Evolutionary conservation across 2,888 invertebrate species (phyloP).

Genomic region (Aproaerema taeniolella): DNA sequence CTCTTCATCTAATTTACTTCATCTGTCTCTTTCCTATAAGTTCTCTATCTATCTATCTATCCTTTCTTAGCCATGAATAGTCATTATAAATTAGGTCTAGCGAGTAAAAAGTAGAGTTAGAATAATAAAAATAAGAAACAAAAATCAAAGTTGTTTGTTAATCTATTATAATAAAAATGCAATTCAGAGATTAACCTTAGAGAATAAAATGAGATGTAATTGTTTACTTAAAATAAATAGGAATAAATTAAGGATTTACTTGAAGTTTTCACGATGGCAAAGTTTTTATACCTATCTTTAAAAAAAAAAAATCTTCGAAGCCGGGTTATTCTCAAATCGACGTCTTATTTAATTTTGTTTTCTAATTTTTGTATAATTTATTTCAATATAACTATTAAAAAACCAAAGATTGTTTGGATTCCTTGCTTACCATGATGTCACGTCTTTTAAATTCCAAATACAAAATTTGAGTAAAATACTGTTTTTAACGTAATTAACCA

Average conservation of each 20-base stretch:
- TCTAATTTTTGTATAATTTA: constrained; percentile 32
- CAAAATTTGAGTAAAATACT: constrained; percentile 18
- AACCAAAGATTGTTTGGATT: constrained; percentile 38
- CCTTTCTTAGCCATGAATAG: constrained; percentile 59
- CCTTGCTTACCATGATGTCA: constrained; percentile 17
- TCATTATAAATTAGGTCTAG: constrained; percentile 57
- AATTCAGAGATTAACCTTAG: constrained; percentile 74
- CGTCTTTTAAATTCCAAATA: constrained; percentile 2
- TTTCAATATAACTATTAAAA: constrained; percentile 36
- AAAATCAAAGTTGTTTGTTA: constrained; percentile 72
- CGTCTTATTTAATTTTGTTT: constrained; percentile 30
- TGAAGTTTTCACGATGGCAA: constrained; percentile 37
- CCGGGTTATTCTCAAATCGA: constrained; percentile 29
- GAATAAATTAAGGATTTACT: constrained; percentile 36
- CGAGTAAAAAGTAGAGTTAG: constrained; percentile 56
- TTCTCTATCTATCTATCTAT: constrained; percentile 34
- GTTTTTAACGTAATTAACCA: constrained; percentile 26
- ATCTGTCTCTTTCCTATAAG: constrained; percentile 26
- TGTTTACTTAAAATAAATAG: constrained; percentile 55
- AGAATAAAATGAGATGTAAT: constrained; percentile 47
- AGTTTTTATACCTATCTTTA: constrained; percentile 33
- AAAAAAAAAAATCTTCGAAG: constrained; percentile 15
- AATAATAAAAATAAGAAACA: constrained; percentile 41
- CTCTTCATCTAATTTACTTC: constrained; percentile 30
- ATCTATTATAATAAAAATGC: constrained; percentile 67